Conservation (phyloP, 2,113 vertebrate genomes). For the Lagopus muta region DNA sequence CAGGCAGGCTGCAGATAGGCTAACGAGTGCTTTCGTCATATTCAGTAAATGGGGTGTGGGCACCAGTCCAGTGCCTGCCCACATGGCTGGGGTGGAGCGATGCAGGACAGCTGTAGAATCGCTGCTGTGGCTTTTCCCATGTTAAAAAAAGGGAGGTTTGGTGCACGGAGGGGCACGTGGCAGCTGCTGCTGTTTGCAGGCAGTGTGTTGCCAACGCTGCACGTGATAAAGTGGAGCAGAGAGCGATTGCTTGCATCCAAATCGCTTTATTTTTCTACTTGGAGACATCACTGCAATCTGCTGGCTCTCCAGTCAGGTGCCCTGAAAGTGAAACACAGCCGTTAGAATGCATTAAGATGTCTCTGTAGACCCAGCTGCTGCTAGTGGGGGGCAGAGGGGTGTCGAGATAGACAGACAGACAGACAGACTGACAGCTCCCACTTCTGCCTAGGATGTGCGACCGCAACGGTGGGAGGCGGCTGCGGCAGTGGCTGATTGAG, state of each 20-base stretch:
- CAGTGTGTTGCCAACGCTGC: accelerated
- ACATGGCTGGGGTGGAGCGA: background rate
- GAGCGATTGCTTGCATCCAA: accelerated
- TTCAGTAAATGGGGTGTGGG: background rate
- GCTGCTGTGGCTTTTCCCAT: background rate
- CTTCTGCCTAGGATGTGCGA: conserved; percentile 81
- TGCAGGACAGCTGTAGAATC: background rate
- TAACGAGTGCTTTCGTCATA: background rate
- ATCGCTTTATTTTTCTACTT: background rate
- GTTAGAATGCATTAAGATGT: background rate
- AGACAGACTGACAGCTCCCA: background rate
- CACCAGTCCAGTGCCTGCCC: background rate
- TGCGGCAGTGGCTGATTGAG: conserved; percentile 97
- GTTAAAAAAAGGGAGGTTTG: background rate
- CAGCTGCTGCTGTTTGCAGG: background rate
- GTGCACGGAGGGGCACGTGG: accelerated
- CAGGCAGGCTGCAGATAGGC: background rate
- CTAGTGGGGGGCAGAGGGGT: background rate
- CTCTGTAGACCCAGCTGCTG: background rate
- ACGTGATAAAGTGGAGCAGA: accelerated
- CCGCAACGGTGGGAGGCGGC: conserved; percentile 86
- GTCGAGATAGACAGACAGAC: too few relatives aligned
- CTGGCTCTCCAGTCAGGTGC: background rate
- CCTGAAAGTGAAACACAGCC: background rate
- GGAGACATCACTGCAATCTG: background rate